These are phyloP conservation scores for Ichneumon xanthorius DNA, from an alignment of 2,888 invertebrate species.

Conservation along the genomic window DNA sequence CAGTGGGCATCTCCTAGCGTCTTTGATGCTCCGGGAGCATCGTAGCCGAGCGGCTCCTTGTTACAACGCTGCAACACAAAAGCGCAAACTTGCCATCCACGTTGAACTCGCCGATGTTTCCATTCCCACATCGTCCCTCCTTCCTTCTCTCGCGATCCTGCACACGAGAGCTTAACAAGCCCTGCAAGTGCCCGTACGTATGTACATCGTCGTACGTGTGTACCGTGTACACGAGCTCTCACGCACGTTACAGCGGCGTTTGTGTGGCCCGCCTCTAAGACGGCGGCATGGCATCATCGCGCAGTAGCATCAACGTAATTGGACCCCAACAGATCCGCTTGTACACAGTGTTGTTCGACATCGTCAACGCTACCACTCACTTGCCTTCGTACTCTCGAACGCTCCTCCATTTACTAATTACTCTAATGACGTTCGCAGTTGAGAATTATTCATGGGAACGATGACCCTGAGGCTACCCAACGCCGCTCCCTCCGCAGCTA, in stretches of 20 bases:
- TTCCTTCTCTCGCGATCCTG: slow-evolving; percentile 13
- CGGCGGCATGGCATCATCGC: slow-evolving; percentile 62
- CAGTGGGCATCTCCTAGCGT: slow-evolving; percentile 6
- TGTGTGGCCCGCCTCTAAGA: slow-evolving; percentile 64
- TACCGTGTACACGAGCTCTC: no score
- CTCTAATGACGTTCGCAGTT: slow-evolving; percentile 74
- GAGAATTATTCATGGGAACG: slow-evolving; percentile 72
- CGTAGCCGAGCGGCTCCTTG: slow-evolving; percentile 30
- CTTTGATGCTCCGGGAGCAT: slow-evolving; percentile 9
- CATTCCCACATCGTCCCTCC: slow-evolving; percentile 6
- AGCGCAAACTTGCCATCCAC: background rate
- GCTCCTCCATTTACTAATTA: slow-evolving; percentile 75
- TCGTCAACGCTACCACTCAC: slow-evolving; percentile 30
- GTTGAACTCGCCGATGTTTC: slow-evolving; percentile 33
- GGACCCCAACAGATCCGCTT: slow-evolving; percentile 68
- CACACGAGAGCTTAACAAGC: slow-evolving; percentile 10
- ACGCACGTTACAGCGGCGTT: slow-evolving; percentile 36
- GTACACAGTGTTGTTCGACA: slow-evolving; percentile 50
- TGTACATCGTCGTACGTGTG: slow-evolving; percentile 50
- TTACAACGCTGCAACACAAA: slow-evolving; percentile 13
- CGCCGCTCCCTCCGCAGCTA: slow-evolving; percentile 15
- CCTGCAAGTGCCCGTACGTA: slow-evolving; percentile 50
- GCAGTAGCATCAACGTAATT: slow-evolving; percentile 70
- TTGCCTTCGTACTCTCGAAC: slow-evolving; percentile 43
- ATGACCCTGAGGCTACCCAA: slow-evolving; percentile 59